Evolutionary conservation across 2,797 vertebrate species (phyloP), one percentile per base, ranked within the genome.

Genomic region (Mastacembelus armatus): DNA sequence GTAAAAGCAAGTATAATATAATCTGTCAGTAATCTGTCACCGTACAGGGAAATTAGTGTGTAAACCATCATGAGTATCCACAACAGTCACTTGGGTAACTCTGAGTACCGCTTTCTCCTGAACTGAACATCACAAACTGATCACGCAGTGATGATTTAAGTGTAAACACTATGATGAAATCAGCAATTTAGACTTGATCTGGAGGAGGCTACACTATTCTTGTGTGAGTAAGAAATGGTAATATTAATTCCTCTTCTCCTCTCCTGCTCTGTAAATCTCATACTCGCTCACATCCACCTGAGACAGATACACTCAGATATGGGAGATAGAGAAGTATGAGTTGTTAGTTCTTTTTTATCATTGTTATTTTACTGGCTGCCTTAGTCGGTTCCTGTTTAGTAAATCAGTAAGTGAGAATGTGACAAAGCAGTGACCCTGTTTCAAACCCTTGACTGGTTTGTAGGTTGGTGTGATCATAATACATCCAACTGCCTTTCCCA

Each of bases 181-280:
- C 65, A 80, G 58, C 54, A 71, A 74, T 80, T 77, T 60, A 52
- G 14, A 24, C 56, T 66, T 77, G 68, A 71, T 78, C 70, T 49
- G 71, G 45, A 36, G 58, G 71, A 71, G 55, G 29, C 78, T 66
- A 40, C 78, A 67, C 66, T 71, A 77, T 84, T 81, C 78, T 80
- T 68, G 74, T 67, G 75, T 47, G 70, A 74, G 71, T 59, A 81
- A 88, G 71, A 88, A 89, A 85, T 79, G 83, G 73, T 84, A 62
- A 81, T 89, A 91, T 89, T 87, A 88, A 91, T 92, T 86, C 74
- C 69, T 77, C 60, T 75, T 67, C 71, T 68, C 64, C 60, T 75
- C 65, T 70, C 45, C 77, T 48, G 62, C 59, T 81, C 78, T 55
- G 85, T 91, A 89, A 87, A 93, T 87, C 64, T 76, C 75, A 81